These are phyloP conservation scores for Mormyrus hasselquistii DNA, from an alignment of 2,797 vertebrate species.

Conservation along the genomic window DNA sequence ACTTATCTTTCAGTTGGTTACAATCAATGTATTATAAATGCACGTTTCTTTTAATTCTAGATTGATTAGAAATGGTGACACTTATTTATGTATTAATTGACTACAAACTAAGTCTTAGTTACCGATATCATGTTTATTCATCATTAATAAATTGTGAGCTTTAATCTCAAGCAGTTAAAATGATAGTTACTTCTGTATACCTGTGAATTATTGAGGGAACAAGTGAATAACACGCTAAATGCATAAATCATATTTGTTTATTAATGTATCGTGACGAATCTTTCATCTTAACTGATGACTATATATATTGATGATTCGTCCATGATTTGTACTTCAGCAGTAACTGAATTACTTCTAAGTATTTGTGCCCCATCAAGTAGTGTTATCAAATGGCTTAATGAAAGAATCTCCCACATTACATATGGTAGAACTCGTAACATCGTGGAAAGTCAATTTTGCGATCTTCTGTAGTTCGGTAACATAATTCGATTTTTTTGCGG, in stretches of 20 bases:
- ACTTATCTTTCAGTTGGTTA: not conserved
- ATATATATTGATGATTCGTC: not conserved
- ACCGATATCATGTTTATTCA: not conserved
- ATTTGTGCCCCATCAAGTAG: not conserved
- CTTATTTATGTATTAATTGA: not conserved
- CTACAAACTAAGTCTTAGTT: not conserved
- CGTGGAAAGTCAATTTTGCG: not conserved
- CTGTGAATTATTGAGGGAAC: not conserved
- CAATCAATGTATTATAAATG: not conserved
- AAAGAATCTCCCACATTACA: not conserved
- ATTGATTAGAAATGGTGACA: not conserved
- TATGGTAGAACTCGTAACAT: not conserved
- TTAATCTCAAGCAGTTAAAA: not conserved
- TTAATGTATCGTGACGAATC: not conserved
- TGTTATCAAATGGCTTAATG: not conserved
- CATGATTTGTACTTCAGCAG: not conserved
- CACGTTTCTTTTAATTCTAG: not conserved
- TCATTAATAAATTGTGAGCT: not conserved
- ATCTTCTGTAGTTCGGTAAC: not conserved
- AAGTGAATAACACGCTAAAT: not conserved
- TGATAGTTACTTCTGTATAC: not conserved
- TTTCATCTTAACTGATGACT: not conserved
- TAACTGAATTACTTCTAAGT: not conserved
- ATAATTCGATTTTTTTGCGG: not conserved
- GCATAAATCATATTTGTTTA: not conserved